Base-by-base conservation (phyloP, 2,888 invertebrate genomes). In the Emesis furor region DNA sequence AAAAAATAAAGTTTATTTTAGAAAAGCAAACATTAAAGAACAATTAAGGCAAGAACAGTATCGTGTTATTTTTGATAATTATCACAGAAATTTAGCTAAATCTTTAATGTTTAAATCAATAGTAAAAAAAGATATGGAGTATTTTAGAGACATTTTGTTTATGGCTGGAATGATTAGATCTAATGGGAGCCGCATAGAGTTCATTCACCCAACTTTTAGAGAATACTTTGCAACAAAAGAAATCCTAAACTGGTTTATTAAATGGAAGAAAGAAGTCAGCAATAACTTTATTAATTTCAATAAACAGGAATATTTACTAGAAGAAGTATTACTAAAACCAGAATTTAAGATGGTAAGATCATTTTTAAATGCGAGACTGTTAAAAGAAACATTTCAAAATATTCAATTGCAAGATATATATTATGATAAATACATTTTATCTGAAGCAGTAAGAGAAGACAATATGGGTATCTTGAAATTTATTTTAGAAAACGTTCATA, bases 161-260 rank as follows among this genome's bases (percentile, higher is more conserved):
- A 51, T 24, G 32, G 39, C 24, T 24, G 72, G 72, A n/a, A 73
- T 73, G 42, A 24, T 73, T 32, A 39, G 51, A 46, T 39, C 30
- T 30, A 7, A 51, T 30, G 24, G 30, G 8, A 73, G 7, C 30
- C 10, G 32, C 46, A n/a, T 73, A 10, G 73, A 73, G 14, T 73
- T 73, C 51, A 73, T 51, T 55, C 73, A 73, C 5, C 46, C 73
- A 51, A 73, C 73, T 32, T 73, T 73, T 14, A 30, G 10, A 30
- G 73, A 73, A 73, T 73, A 46, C 30, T 73, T 46, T 46, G 73
- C 46, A 3, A 24, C 32, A 2, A 73, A 73, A 51, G 32, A 51
- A 46, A 46, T 51, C 17, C 24, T 73, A 8, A 17, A 30, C 30
- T 73, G 73, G 73, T 12, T 73, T n/a, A 14, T 14, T 12, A 51